Conservation (phyloP, 1,140 invertebrate genomes). For the Samia ricini region DNA sequence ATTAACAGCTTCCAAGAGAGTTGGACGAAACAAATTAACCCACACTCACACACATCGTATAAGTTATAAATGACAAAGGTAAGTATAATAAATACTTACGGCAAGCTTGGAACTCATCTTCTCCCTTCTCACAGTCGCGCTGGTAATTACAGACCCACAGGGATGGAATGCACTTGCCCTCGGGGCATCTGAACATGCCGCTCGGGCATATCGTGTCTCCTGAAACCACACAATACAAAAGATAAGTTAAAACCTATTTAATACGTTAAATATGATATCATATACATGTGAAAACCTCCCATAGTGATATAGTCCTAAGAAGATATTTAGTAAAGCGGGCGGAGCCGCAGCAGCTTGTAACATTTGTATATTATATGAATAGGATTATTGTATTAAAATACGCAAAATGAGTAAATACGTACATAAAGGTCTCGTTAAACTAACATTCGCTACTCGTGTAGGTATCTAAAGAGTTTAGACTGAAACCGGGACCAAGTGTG, state of each 20-base stretch:
- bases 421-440: too few species aligned
- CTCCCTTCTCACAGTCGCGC: slow-evolving; percentile 91
- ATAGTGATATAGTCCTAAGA: not conserved
- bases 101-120: slow-evolving; percentile 93
- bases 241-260: not conserved
- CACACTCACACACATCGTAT: too few species aligned
- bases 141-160: slow-evolving; percentile 94
- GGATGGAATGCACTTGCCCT: slow-evolving; percentile 91
- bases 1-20: not conserved
- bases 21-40: not conserved
- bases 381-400: too few species aligned
- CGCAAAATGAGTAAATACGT: too few species aligned
- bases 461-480: too few species aligned
- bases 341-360: too few species aligned
- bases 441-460: too few species aligned
- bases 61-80: too few species aligned
- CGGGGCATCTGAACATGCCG: slow-evolving; percentile 88
- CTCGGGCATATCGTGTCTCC: slow-evolving; percentile 79
- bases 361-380: too few species aligned
- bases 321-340: too few species aligned
- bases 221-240: slow-evolving; percentile 25
- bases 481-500: too few species aligned
- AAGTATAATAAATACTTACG: slow-evolving; percentile 82
- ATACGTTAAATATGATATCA: not conserved
- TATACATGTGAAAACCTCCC: not conserved